These are phyloP conservation scores for Heterochromis multidens DNA, from an alignment of 2,113 vertebrate species.

Conservation along the genomic window DNA sequence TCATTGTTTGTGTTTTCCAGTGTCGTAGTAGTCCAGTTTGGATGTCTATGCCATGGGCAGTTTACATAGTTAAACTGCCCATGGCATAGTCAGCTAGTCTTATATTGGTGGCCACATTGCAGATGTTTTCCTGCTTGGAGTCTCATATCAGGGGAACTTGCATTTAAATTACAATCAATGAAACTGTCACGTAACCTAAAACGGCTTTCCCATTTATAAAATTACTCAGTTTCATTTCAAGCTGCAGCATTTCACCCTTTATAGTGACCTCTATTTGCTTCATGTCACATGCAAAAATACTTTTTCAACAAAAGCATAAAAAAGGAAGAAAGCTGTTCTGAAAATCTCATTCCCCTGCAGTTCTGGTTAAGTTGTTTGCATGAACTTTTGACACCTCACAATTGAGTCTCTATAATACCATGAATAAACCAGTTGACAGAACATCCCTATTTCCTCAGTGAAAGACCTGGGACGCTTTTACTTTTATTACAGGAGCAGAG, in stretches of 20 bases:
- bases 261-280: neutral
- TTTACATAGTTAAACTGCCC: neutral
- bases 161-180: neutral
- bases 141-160: neutral
- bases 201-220: neutral
- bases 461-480: neutral
- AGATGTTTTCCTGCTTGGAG: too few relatives aligned
- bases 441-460: neutral
- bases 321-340: neutral
- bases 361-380: slow-evolving; percentile 7
- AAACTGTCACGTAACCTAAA: neutral
- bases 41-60: neutral
- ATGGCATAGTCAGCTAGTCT: neutral
- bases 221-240: neutral
- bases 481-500: neutral
- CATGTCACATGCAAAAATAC: neutral
- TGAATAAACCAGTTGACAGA: slow-evolving; percentile 17
- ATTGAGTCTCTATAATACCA: neutral
- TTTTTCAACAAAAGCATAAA: neutral
- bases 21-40: neutral
- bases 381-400: neutral
- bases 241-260: neutral
- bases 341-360: neutral
- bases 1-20: neutral
- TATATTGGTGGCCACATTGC: neutral